Evolutionary conservation across 1,140 invertebrate species (phyloP), one percentile per base, ranked within the genome.

Genomic region (Drosophila bocqueti): DNA sequence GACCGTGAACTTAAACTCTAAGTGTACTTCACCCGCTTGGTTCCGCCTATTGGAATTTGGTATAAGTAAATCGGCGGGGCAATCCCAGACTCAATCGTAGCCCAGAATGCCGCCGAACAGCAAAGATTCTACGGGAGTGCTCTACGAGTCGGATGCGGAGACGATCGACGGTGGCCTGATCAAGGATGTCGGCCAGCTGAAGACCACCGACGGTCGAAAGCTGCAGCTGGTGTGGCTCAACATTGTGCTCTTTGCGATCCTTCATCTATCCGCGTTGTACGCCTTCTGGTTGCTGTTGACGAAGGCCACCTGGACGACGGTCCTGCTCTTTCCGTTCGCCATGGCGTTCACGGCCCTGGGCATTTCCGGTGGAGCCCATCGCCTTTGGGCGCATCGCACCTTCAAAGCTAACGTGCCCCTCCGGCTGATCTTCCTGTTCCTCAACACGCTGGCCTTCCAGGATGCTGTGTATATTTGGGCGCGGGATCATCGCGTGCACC

Each of bases 401-500:
- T 99, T 98, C 94, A 98, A 99, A 94, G 98, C 98, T 3, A 97
- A 96, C 92, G 95, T 96, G 94, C 98, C 97, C 2, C 93, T 99
- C 1, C 94, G 96, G 66, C 61, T 98, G 2, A 93, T 99, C 21
- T 93, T 99, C 31, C 95, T 96, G 21, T 81, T 97, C 8, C 96
- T 95, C 91, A 97, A 99, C 82, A 97, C 97, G 1, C 91, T 98
- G 26, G 97, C 98, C 15, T 97, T 98, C 93, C 93, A 99, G 97
- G 98, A 99, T 93, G 95, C 97, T 46, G 96, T 97, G 9, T 95
- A 96, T 67, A 97, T 98, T 92, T 99, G 98, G 98, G 95, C 96
- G 0, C 94, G 98, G 60, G 98, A 99, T 93, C 98, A 99, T 93
- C 95, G 98, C 73, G 97, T 99, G 71, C 98, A 99, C 92, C 98